Base-by-base conservation (phyloP, 2,888 invertebrate genomes). In the Hermaeophaga mercurialis region DNA sequence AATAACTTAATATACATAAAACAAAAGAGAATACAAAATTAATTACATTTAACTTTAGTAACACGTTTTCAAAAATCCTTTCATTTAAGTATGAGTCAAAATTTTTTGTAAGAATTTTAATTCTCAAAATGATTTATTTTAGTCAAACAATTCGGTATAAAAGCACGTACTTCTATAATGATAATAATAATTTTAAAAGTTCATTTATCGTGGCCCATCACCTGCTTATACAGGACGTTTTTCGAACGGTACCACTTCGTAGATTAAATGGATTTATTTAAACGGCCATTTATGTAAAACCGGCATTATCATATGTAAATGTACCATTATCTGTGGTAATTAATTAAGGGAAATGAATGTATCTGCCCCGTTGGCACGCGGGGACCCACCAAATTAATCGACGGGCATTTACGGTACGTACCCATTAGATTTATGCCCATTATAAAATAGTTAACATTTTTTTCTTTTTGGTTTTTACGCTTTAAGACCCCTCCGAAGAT, bases 201-300 rank as follows among this genome's bases (percentile, higher is more conserved):
- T n/a, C n/a, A n/a, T n/a, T n/a, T n/a, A n/a, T n/a, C n/a, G n/a
- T 22, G 22, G 22, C 26, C 17, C 8, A 28, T 26, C 48, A 48
- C 48, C 48, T 48, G 48, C 48, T 48, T 18, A 24, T 3, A 18
- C 7, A 22, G 52, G 53, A 53, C 38, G 28, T 12, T 48, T 6
- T 34, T 46, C 31, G 17, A 33, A 31, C 34, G 26, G 22, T 52
- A 47, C 46, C 28, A 22, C 22, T 50, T 43, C 11, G 17, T 43
- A 33, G 49, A 59, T 56, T 45, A 56, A 59, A 60, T 60, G 56
- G 59, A 60, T 60, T 60, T 60, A 54, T 60, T 48, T 56, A 60
- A 60, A 56, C 34, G 54, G 43, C 34, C 56, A 47, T 54, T 59
- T 54, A 60, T 60, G 56, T 60, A 41, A 56, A 56, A 57, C 45